Evolutionary conservation across 2,113 vertebrate genomes (phyloP), one percentile per base, ranked within the genome.

Genomic region (Ornithorhynchus anatinus): DNA sequence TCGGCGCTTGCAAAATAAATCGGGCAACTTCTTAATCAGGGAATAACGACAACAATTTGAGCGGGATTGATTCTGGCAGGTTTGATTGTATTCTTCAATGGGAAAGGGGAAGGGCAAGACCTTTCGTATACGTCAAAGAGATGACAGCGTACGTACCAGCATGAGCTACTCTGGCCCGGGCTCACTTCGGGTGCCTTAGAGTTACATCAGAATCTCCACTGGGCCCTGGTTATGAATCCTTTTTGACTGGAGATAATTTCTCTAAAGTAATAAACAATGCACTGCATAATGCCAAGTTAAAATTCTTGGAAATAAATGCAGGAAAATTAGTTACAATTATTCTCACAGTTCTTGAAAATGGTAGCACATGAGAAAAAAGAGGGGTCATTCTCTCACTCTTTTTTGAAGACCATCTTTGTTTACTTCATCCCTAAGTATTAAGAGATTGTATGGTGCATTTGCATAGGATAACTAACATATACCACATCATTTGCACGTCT

Each of bases 391-490:
- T 92, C 82, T 83, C 69, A 35, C 66, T 68, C 85, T 63, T 75
- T 77, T 89, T 82, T 79, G 66, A 86, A 86, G 88, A 72, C 84
- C 84, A 90, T 91, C 90, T 91, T 92, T 94, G 90, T 93, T 94
- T 94, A 91, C 88, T 87, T 90, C 90, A 79, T 87, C 85, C 86
- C 90, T 90, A 92, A 94, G 94, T 94, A 94, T 92, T 95, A 92
- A 95, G 92, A 92, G 92, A 88, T 91, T 93, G 93, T 92, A 93
- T 57, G 88, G 91, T 92, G 66, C 91, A 98, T 99, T 98, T 98
- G 96, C 97, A 98, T 97, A 95, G 96, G 96, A 95, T 97, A 97
- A 96, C 94, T 95, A 96, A 97, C 95, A 90, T 96, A 97, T 96
- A 98, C 95, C 87, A 85, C 96, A 96, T 96, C 94, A 96, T 97